A percentile compares a stretch with the other conserved stretches of the same genome.
These are phyloP conservation scores for Corythaixoides concolor DNA, from an alignment of 2,113 vertebrate genomes.

Conservation along the genomic window DNA sequence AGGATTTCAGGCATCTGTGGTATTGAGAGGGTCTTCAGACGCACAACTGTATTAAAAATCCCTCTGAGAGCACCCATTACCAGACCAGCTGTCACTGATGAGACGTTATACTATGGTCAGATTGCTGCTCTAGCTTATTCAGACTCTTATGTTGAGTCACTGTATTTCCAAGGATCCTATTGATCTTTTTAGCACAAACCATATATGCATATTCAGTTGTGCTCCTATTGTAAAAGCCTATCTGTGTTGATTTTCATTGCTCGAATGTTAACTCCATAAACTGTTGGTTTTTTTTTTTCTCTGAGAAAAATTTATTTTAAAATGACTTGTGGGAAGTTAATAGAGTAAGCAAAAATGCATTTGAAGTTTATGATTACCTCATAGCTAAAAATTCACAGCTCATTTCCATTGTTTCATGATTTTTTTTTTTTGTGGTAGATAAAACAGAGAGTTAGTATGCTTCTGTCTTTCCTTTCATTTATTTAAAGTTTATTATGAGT, in stretches of 20 bases:
- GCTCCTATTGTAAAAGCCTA: background rate
- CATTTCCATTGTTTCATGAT: background rate
- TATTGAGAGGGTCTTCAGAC: background rate
- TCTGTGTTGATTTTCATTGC: background rate
- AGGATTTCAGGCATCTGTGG: background rate
- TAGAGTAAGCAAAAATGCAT: background rate
- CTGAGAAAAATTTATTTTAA: background rate
- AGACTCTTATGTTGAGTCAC: background rate
- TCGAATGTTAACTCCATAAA: background rate
- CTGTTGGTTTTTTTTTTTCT: background rate
- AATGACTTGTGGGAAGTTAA: background rate
- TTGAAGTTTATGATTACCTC: background rate
- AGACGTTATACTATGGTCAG: background rate
- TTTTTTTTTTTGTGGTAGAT: background rate
- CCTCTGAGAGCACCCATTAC: background rate
- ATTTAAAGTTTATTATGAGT: background rate
- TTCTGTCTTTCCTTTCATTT: background rate
- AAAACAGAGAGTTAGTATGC: background rate
- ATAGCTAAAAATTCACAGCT: background rate
- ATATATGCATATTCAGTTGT: background rate
- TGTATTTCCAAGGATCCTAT: background rate
- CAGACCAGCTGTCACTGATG: background rate
- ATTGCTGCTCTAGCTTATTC: background rate
- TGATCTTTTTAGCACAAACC: background rate
- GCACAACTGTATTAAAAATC: background rate